phyloP scores from a whole-genome alignment of 64 coral and sea anemone species.

The Dendrophyllia cribrosa region DNA sequence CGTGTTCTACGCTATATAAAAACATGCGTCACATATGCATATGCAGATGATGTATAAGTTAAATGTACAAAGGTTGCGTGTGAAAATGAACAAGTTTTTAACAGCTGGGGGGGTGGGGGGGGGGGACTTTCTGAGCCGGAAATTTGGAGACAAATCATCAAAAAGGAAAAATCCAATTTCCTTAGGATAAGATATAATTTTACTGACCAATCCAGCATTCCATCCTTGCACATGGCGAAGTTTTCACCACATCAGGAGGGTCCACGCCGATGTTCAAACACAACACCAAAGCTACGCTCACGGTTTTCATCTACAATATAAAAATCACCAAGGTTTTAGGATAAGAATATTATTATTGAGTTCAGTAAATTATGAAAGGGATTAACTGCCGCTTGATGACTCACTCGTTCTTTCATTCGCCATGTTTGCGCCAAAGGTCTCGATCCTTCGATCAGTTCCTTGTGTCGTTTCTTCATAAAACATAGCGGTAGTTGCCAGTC shows the following conservation, averaged over 20 bases:
- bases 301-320: slow-evolving; percentile 95
- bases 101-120: not conserved
- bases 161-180: not conserved
- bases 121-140: not conserved
- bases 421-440: slow-evolving; percentile 92
- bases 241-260: slow-evolving; percentile 97
- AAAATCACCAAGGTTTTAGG: not conserved
- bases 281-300: slow-evolving; percentile 94
- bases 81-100: not conserved
- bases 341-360: not conserved
- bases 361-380: not conserved
- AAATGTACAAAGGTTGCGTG: not conserved
- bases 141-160: not conserved
- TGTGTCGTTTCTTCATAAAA: slow-evolving; percentile 98
- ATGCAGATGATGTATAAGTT: not conserved
- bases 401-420: slow-evolving; percentile 97
- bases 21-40: too few relatives aligned
- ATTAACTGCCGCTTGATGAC: slow-evolving; percentile 3
- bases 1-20: too few relatives aligned
- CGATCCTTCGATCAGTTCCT: slow-evolving; percentile 90
- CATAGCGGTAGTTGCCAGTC: slow-evolving; percentile 98
- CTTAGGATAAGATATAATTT: slow-evolving; percentile 8
- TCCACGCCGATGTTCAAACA: slow-evolving; percentile 98
- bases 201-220: slow-evolving; percentile 97
- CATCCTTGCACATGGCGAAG: slow-evolving; percentile 93